These are phyloP conservation scores for Lasius platythorax DNA, from an alignment of 2,888 invertebrate species.

Conservation along the genomic window DNA sequence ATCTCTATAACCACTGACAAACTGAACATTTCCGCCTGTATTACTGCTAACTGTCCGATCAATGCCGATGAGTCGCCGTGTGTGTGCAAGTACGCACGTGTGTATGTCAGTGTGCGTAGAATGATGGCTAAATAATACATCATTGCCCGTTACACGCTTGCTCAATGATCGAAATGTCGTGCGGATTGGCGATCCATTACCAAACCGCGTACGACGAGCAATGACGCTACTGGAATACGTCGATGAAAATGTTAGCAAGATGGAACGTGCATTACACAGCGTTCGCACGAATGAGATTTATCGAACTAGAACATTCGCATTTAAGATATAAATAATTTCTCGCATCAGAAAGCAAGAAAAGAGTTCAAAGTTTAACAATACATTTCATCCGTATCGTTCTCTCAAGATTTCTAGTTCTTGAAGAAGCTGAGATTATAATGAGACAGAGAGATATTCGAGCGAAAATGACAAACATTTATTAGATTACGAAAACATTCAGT, in stretches of 20 bases:
- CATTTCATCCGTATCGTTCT: not conserved
- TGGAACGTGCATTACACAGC: constrained; percentile 43
- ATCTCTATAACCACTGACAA: constrained; percentile 29
- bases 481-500: not conserved
- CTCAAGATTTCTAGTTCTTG: not conserved
- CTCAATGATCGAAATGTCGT: constrained; percentile 58
- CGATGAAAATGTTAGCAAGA: constrained; percentile 58
- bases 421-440: not conserved
- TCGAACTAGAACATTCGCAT: not conserved
- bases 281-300: not conserved
- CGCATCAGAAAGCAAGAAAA: not conserved
- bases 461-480: not conserved
- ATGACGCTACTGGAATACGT: constrained; percentile 56
- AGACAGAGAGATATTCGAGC: no score
- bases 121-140: constrained; percentile 62
- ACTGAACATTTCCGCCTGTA: constrained; percentile 43
- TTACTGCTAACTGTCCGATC: constrained; percentile 44
- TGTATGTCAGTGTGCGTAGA: not conserved
- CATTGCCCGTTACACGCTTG: constrained; percentile 49
- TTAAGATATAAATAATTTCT: constrained; percentile 8
- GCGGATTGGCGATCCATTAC: constrained; percentile 56
- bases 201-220: constrained; percentile 50
- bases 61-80: constrained; percentile 10
- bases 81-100: not conserved
- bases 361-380: not conserved